Evolutionary conservation across 2,113 vertebrate species (phyloP), one percentile per base, ranked within the genome.

Genomic region (Urocitellus parryii): DNA sequence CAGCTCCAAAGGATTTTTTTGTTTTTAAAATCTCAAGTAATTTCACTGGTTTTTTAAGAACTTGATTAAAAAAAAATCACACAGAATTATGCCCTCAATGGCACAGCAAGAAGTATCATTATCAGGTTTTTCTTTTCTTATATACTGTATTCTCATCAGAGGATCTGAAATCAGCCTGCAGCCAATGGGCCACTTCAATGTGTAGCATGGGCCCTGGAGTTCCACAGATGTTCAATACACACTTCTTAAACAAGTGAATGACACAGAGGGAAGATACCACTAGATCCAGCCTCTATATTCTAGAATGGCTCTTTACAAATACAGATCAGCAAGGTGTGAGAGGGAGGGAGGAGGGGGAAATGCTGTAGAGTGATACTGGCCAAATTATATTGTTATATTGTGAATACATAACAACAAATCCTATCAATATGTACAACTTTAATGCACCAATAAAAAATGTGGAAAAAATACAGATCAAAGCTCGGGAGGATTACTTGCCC

Each of bases 31-130:
- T 88, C 8, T 88, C 32, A 86, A 63, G 51, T 94, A 13, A 90
- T 86, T 93, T 90, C 77, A 53, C 42, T 80, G 84, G 32, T 72
- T 90, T 83, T 90, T 78, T 34, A 81, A 94, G 51, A n/a, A 42
- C 32, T 80, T 74, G 8, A 67, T 74, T 11, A 16, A 92, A 92
- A 92, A 80, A 92, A 92, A 89, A 74, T 87, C 11, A 53, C 48
- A 87, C 53, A 86, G 73, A 89, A 89, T 3, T 77, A 27, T 68
- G 61, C 16, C 67, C 51, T 90, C 37, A 67, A 29, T n/a, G 42
- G 86, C 18, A 79, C 51, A 78, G 72, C 18, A 70, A 81, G 53
- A 78, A 14, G 48, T 88, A 86, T n/a, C 39, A 63, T 13, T 42
- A 56, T 72, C 70, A 34, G 56, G 12, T 37, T 73, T 77, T 68